A percentile compares a stretch with the other conserved stretches of the same genome.
phyloP scores from a whole-genome alignment of 2,888 invertebrate genomes.

The Cynaeus angustus region DNA sequence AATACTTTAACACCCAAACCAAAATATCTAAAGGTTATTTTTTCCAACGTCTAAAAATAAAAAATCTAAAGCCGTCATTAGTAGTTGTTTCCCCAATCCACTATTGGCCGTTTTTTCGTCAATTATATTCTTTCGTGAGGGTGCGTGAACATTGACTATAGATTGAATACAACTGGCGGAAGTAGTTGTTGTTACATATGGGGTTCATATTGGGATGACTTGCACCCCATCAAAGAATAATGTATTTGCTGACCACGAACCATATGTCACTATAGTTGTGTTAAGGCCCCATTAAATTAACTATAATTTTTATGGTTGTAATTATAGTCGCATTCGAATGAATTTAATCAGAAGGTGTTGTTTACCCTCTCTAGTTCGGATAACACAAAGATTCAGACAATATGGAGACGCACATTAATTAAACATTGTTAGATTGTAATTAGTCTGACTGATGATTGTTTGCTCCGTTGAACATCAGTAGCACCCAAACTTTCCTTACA shows the following conservation, averaged over 20 bases:
- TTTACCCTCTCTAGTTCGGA: slow-evolving; percentile 41
- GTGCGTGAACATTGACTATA: slow-evolving; percentile 24
- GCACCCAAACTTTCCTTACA: slow-evolving; percentile 38
- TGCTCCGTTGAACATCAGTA: slow-evolving; percentile 37
- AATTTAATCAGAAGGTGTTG: slow-evolving; percentile 47
- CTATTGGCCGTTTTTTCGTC: slow-evolving; percentile 25
- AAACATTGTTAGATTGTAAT: slow-evolving; percentile 61
- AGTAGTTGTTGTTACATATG: slow-evolving; percentile 51
- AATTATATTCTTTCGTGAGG: slow-evolving; percentile 38
- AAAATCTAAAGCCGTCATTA: slow-evolving; percentile 23
- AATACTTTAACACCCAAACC: background rate
- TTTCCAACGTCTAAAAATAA: slow-evolving; percentile 33
- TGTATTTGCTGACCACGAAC: slow-evolving; percentile 41
- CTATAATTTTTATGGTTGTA: background rate
- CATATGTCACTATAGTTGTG: slow-evolving; percentile 24
- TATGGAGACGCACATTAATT: slow-evolving; percentile 56
- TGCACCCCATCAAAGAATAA: slow-evolving; percentile 31
- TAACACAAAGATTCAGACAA: slow-evolving; percentile 48
- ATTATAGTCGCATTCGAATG: slow-evolving; percentile 12
- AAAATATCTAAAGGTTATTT: background rate
- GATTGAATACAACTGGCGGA: slow-evolving; percentile 52
- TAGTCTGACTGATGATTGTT: slow-evolving; percentile 60
- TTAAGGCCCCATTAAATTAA: slow-evolving; percentile 5
- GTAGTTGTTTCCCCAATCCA: slow-evolving; percentile 36
- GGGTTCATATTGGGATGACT: slow-evolving; percentile 47